Evolutionary conservation across 2,888 invertebrate genomes (phyloP), one percentile per base, ranked within the genome.

Genomic region (Hypena proboscidalis): DNA sequence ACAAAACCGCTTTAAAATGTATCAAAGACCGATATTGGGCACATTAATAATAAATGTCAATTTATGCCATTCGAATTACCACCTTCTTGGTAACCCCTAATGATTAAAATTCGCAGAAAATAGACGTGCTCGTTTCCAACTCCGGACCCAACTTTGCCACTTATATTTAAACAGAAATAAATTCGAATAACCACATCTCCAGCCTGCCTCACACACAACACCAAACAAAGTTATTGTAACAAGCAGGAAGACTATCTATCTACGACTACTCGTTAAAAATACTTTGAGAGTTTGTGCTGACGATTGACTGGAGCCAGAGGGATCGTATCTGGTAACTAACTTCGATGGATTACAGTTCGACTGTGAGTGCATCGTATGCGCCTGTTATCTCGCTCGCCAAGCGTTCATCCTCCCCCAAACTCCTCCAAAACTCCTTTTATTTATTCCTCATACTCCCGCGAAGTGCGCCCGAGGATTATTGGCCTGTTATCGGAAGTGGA

Each of bases 401-500:
- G 59, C 68, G 38, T 31, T 15, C 13, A 32, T 17, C 60, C 64
- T 55, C 57, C 52, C 7, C 40, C 44, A 25, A 39, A 33, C 52
- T 59, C 48, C 58, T 32, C 36, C 54, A 41, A n/a, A 62, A 58
- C 61, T 58, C 64, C 59, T 50, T 51, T 68, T 75, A 74, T 80
- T 80, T 80, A 79, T 74, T 73, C 72, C 68, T 75, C 72, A 81
- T 78, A 77, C 65, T 59, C 44, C 29, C 54, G 44, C 49, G 50
- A 58, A 61, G 61, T 58, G 67, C 70, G 71, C 69, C 63, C 58
- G 58, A 58, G 80, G 85, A 86, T 88, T 86, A 87, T 85, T 85
- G 77, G 73, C 63, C 80, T 77, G 81, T 83, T 88, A 87, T 87
- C 87, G 85, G 76, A 75, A 84, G 77, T 83, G 85, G 85, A 84